Evolutionary conservation across 2,888 invertebrate species (phyloP), one percentile per base, ranked within the genome.

Genomic region (Caenorhabditis sp.): DNA sequence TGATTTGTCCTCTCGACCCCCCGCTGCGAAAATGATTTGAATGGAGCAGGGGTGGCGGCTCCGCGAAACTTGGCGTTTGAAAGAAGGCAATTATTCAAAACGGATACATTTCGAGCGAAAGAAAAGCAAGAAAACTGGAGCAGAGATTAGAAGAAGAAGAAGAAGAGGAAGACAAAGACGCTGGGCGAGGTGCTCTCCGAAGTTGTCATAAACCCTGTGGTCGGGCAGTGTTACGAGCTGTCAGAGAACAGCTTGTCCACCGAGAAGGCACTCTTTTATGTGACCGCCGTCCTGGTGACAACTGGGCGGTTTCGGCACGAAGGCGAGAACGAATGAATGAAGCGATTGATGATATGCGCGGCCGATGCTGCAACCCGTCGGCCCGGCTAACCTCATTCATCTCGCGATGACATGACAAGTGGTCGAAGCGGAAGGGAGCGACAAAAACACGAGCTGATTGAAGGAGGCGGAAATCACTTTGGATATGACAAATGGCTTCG

Each of bases 281-380:
- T 70, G 59, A 26, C 68, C 68, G 68, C 68, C n/a, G n/a, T n/a
- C n/a, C n/a, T 58, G 68, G 32, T 68, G 68, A 59, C 68, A 68
- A 59, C 58, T 58, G 68, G 58, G 65, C 24, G 65, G 43, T 56
- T 58, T 68, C 32, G 58, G 52, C 68, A 70, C 70, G 52, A 70
- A 70, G 70, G 59, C 70, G 70, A 70, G 70, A 35, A 41, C 43
- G 43, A 50, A 55, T 43, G 53, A 68, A 68, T 58, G 59, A 58
- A 68, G 58, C 59, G 59, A 68, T 68, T 68, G 68, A 70, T 70
- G 59, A 70, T 70, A 70, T 70, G 70, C 68, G 58, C 65, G 65
- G 48, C 11, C 43, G 48, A 66, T 66, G 55, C 65, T 66, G 66
- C 70, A 70, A 70, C 37, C 68, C 55, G 7, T n/a, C 32, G 11